Base-by-base conservation (phyloP, 2,888 invertebrate genomes). In the Trisateles emortualis region DNA sequence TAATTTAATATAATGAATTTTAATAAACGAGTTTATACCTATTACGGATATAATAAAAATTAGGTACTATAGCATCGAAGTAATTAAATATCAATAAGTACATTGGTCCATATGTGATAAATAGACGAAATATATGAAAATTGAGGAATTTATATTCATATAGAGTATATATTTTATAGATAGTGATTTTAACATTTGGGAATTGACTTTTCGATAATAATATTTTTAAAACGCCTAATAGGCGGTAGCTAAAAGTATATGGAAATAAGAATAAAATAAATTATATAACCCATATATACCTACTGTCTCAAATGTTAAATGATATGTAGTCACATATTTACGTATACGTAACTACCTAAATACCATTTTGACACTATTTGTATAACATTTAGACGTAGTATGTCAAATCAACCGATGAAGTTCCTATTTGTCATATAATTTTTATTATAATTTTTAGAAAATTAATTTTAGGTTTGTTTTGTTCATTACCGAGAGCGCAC, bases 371-470 rank as follows among this genome's bases (percentile, higher is more conserved):
- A 30, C 17, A 17, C 19, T 11, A 29, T 11, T 32, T 3, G 11
- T 50, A 56, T 48, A 55, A 52, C 61, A 61, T 46, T 44, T 47
- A 43, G 50, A 51, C 22, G 3, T 22, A 22, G 22, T 22, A 58
- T 49, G 36, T 56, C 60, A 44, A 48, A 58, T 52, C 52, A 68
- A 56, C 43, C 56, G 63, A 69, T 56, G 26, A 61, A 74, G 73
- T 74, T 74, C 73, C 73, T 74, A 74, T 72, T 74, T 66, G 58
- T 60, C 64, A 35, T 40, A 36, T 52, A 55, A 71, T 60, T 56
- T 51, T 30, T 68, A 65, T 46, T 51, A 43, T 63, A 51, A 54
- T 68, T 54, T 59, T 64, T 67, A 57, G 43, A 60, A 66, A 52
- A 43, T 59, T 42, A 58, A 59, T 64, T 59, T 59, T n/a, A n/a